A percentile compares a stretch with the other conserved stretches of the same genome.
phyloP scores from a whole-genome alignment of 1,140 invertebrate species.

The Eumeta japonica region DNA sequence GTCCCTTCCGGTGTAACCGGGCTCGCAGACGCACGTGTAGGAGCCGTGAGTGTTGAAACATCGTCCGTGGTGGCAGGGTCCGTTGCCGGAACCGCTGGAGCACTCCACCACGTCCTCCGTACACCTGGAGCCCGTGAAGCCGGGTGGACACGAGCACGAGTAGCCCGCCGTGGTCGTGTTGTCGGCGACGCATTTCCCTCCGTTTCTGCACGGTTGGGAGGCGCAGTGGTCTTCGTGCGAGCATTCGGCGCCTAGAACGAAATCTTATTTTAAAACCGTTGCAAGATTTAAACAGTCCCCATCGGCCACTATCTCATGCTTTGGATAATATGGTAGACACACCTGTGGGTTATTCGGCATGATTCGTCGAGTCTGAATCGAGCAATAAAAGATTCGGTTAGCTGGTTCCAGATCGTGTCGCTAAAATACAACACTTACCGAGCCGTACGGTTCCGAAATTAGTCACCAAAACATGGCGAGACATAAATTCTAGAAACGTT shows the following conservation, averaged over 20 bases:
- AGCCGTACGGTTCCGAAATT: too few relatives aligned
- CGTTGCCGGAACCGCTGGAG: constrained; percentile 55
- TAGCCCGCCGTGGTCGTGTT: constrained; percentile 62
- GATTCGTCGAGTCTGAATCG: constrained; percentile 23
- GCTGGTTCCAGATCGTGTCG: too few relatives aligned
- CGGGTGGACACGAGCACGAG: constrained; percentile 80
- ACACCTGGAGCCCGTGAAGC: constrained; percentile 84
- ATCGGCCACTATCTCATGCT: too few relatives aligned
- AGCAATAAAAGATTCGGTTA: too few relatives aligned
- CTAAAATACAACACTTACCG: too few relatives aligned
- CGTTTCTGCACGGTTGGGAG: constrained; percentile 83
- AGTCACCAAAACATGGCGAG: too few relatives aligned
- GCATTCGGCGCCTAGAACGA: constrained; percentile 81
- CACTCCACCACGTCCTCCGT: constrained; percentile 90
- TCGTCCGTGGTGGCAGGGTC: constrained; percentile 77
- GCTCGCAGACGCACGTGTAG: constrained; percentile 87
- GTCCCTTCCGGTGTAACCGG: constrained; percentile 85
- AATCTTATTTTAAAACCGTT: too few relatives aligned
- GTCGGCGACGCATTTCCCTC: constrained; percentile 76
- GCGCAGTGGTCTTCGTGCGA: constrained; percentile 87
- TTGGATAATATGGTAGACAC: too few relatives aligned
- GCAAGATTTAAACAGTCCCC: too few relatives aligned
- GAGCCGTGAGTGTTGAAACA: constrained; percentile 88
- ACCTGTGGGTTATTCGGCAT: too few relatives aligned
- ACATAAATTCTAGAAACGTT: too few relatives aligned